phyloP scores from a whole-genome alignment of 2,888 invertebrate genomes.

The Heliconius cydno region DNA sequence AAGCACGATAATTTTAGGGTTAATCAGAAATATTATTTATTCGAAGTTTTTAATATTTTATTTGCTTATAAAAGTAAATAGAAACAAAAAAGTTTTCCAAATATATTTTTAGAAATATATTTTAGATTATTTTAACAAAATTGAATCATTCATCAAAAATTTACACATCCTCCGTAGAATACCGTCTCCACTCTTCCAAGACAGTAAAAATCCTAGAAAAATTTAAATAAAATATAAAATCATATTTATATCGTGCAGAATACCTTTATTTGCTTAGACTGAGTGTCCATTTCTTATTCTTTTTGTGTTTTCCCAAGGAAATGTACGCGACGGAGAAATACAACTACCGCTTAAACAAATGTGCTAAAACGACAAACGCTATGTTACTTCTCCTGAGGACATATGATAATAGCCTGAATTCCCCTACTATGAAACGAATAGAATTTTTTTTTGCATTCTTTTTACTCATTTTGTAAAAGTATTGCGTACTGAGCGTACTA shows the following conservation, averaged over 20 bases:
- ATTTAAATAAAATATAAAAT: conserved; percentile 39
- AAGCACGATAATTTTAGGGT: neutral
- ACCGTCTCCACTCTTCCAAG: conserved; percentile 23
- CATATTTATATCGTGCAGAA: conserved; percentile 38
- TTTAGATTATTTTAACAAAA: neutral
- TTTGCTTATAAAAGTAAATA: neutral
- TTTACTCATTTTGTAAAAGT: too few relatives aligned
- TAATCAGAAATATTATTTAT: neutral
- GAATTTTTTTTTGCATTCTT: too few relatives aligned
- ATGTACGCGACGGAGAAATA: conserved; percentile 75
- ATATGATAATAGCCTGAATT: conserved; percentile 77
- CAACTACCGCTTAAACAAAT: conserved; percentile 79
- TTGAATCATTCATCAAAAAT: neutral
- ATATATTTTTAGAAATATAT: neutral
- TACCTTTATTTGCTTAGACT: conserved; percentile 50
- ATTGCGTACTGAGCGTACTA: too few relatives aligned
- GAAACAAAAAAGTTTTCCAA: neutral
- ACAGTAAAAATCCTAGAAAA: neutral
- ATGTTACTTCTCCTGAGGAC: conserved; percentile 73
- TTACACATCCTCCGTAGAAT: neutral
- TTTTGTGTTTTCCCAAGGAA: conserved; percentile 60
- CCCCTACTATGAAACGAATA: conserved; percentile 55
- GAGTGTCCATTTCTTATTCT: conserved; percentile 56
- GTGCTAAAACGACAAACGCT: conserved; percentile 83
- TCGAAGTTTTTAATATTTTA: neutral